These are phyloP conservation scores for Nemapogon koenigi DNA, from an alignment of 2,888 invertebrate species.

Conservation along the genomic window DNA sequence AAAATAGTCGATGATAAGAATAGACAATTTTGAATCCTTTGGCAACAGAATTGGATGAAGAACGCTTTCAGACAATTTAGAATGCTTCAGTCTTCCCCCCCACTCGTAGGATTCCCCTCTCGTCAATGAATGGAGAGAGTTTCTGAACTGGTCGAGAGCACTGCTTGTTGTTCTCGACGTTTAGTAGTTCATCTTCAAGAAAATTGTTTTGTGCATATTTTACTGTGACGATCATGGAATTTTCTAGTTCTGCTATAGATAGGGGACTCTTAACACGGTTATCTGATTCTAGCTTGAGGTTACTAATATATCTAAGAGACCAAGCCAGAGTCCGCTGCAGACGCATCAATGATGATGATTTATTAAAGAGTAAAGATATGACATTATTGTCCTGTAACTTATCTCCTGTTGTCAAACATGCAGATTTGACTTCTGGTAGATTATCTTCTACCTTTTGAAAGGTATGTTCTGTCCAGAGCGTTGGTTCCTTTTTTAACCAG, in stretches of 20 bases:
- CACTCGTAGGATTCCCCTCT: slow-evolving; percentile 1
- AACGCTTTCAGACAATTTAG: neutral
- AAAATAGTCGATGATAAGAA: slow-evolving; percentile 5
- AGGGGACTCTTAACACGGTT: neutral
- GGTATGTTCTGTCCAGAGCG: neutral
- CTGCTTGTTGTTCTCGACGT: neutral
- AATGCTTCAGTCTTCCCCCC: slow-evolving; percentile 6
- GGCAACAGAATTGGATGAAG: slow-evolving; percentile 6
- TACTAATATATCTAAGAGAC: slow-evolving; percentile 1
- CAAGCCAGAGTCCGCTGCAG: neutral
- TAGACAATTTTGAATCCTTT: neutral
- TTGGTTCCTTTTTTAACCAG: neutral
- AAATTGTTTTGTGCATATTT: neutral
- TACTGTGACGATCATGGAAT: neutral
- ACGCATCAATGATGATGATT: too few relatives aligned
- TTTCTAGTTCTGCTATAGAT: slow-evolving; percentile 1
- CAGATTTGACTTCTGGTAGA: neutral
- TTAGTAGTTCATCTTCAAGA: neutral
- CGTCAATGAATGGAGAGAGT: slow-evolving; percentile 4
- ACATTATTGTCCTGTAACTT: too few relatives aligned
- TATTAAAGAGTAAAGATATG: too few relatives aligned
- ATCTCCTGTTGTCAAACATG: neutral
- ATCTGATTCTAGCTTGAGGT: neutral
- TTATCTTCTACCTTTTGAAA: neutral
- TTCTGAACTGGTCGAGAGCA: neutral